Evolutionary conservation across 2,113 vertebrate species (phyloP).

Genomic region (Sitta europaea): DNA sequence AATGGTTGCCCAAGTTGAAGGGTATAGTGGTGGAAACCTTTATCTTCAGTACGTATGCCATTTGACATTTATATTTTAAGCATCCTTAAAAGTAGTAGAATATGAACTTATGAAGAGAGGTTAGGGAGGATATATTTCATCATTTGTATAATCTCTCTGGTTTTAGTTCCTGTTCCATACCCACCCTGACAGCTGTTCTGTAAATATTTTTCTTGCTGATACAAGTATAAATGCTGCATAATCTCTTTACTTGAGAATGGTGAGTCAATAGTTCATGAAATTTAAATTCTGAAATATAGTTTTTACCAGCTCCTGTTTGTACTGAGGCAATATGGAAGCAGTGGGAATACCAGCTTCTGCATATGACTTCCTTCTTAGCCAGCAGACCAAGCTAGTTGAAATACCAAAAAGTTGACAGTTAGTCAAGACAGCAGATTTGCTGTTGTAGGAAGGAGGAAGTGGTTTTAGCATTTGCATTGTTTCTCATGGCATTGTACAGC

Average conservation of each 20-base stretch:
- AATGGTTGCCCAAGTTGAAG: neutral
- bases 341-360: neutral
- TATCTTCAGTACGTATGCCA: neutral
- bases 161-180: slow-evolving; percentile 25
- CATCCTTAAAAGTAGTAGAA: neutral
- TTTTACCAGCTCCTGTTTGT: neutral
- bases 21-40: neutral
- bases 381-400: neutral
- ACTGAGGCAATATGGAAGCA: neutral
- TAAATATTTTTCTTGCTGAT: neutral
- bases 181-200: neutral
- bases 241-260: neutral
- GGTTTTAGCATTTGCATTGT: neutral
- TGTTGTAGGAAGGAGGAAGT: neutral
- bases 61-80: neutral
- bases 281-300: neutral
- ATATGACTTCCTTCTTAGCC: neutral
- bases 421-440: neutral
- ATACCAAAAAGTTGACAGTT: neutral
- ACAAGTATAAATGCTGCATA: neutral
- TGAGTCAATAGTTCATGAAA: neutral
- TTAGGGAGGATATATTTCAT: neutral
- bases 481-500: neutral
- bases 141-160: neutral
- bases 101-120: neutral